phyloP scores from a whole-genome alignment of 2,113 vertebrate genomes.

The Gymnarchus niloticus region DNA sequence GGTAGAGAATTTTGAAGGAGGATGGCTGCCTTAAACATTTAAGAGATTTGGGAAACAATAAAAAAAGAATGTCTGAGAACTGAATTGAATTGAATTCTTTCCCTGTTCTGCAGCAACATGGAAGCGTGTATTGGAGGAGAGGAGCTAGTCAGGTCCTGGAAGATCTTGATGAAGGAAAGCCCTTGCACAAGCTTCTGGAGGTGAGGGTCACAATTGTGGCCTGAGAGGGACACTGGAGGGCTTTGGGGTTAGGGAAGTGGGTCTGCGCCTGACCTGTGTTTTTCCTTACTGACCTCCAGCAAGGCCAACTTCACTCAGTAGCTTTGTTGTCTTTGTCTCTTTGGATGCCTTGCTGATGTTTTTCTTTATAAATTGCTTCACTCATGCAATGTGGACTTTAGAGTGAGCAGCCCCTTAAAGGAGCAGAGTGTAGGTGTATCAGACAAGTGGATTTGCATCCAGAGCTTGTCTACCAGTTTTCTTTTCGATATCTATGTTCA shows the following conservation, averaged over 20 bases:
- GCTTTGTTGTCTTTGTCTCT: neutral
- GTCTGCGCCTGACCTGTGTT: neutral
- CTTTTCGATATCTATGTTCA: too few relatives aligned
- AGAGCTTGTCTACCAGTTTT: too few relatives aligned
- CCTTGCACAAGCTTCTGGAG: conserved; percentile 69
- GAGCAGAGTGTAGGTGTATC: too few relatives aligned
- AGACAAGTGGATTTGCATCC: too few relatives aligned
- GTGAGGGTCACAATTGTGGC: conserved; percentile 47
- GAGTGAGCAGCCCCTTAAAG: too few relatives aligned
- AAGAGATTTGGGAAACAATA: too few relatives aligned
- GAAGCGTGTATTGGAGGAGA: conserved; percentile 83
- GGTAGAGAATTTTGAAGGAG: conserved; percentile 57
- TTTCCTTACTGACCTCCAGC: neutral
- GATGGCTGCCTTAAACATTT: neutral
- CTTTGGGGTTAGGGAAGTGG: neutral
- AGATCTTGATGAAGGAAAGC: conserved; percentile 51
- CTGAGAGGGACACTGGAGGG: too few relatives aligned
- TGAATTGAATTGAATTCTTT: too few relatives aligned
- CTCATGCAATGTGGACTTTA: too few relatives aligned
- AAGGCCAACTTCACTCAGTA: neutral
- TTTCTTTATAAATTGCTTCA: too few relatives aligned
- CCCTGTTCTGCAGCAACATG: conserved; percentile 78
- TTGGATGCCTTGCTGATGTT: too few relatives aligned
- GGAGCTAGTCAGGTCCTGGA: conserved; percentile 64
- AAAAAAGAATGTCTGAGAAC: neutral